A percentile compares a stretch with the other conserved stretches of the same genome.
These are phyloP conservation scores for Euzetes globulus DNA, from an alignment of 2,888 invertebrate species.

Conservation along the genomic window DNA sequence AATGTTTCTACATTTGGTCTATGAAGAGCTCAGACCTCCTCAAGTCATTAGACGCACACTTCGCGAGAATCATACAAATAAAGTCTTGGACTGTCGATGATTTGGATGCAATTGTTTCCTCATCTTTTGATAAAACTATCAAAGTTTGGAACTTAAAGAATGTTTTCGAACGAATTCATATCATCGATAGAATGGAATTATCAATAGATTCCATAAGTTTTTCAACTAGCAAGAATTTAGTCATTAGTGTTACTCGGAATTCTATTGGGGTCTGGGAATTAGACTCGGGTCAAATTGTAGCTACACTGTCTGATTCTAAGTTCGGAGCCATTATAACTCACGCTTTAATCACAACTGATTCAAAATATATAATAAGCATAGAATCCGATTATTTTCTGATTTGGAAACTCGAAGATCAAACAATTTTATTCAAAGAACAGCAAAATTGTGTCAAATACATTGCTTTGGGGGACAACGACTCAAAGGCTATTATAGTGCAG, in stretches of 20 bases:
- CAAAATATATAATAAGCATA: conserved; percentile 73
- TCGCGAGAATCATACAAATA: conserved; percentile 86
- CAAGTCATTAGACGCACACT: conserved; percentile 91
- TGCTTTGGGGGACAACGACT: conserved; percentile 54
- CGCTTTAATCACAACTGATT: conserved; percentile 76
- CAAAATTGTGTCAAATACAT: conserved; percentile 71
- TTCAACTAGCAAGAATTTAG: conserved; percentile 63
- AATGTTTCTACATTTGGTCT: conserved; percentile 91
- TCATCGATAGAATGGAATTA: conserved; percentile 87
- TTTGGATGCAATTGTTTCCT: conserved; percentile 65
- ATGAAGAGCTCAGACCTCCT: conserved; percentile 69
- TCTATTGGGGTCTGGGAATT: conserved; percentile 94
- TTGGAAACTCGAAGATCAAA: conserved; percentile 68
- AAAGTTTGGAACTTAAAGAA: conserved; percentile 99
- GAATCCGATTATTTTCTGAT: conserved; percentile 85
- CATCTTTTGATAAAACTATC: conserved; percentile 92
- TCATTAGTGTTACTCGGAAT: conserved; percentile 84
- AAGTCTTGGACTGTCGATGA: conserved; percentile 75
- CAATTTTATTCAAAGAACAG: conserved; percentile 68
- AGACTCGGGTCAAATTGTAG: conserved; percentile 69
- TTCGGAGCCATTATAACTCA: conserved; percentile 90
- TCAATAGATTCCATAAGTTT: conserved; percentile 76
- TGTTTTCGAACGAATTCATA: conserved; percentile 93
- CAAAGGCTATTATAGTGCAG: not conserved
- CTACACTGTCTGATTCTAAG: conserved; percentile 81